phyloP scores from a whole-genome alignment of 2,888 invertebrate species.

The Rutpela maculata region DNA sequence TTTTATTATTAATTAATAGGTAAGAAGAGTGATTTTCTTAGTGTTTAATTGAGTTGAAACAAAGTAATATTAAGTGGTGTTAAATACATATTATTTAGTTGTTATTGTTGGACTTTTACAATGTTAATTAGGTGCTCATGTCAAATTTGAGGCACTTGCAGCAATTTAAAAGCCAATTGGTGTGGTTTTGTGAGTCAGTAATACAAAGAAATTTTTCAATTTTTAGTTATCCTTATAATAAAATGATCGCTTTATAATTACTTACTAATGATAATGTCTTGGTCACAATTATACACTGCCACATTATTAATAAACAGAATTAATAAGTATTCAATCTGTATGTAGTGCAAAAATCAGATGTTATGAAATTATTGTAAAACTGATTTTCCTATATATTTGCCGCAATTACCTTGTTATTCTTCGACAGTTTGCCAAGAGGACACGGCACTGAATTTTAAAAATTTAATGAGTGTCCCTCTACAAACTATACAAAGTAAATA shows the following conservation, averaged over 20 bases:
- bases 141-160: conserved; percentile 30
- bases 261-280: conserved; percentile 21
- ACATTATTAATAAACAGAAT: conserved; percentile 22
- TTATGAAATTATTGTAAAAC: conserved; percentile 32
- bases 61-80: conserved; percentile 19
- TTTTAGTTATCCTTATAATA: background rate
- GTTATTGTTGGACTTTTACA: conserved; percentile 35
- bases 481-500: background rate
- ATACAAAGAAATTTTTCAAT: conserved; percentile 9
- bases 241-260: background rate
- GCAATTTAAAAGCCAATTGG: conserved; percentile 34
- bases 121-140: conserved; percentile 19
- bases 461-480: conserved; percentile 1
- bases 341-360: conserved; percentile 14
- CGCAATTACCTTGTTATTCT: conserved; percentile 49
- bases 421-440: conserved; percentile 22
- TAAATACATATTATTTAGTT: background rate
- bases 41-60: conserved; percentile 17
- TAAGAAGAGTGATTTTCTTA: conserved; percentile 56
- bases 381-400: conserved; percentile 45
- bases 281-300: conserved; percentile 31
- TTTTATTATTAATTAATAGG: conserved; percentile 28
- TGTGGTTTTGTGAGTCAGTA: conserved; percentile 31
- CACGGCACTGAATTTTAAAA: conserved; percentile 4
- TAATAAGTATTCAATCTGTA: background rate